A percentile compares a stretch with the other conserved stretches of the same genome.
These are phyloP conservation scores for Zaprionus taronus DNA, from an alignment of 1,140 invertebrate species.

Conservation along the genomic window DNA sequence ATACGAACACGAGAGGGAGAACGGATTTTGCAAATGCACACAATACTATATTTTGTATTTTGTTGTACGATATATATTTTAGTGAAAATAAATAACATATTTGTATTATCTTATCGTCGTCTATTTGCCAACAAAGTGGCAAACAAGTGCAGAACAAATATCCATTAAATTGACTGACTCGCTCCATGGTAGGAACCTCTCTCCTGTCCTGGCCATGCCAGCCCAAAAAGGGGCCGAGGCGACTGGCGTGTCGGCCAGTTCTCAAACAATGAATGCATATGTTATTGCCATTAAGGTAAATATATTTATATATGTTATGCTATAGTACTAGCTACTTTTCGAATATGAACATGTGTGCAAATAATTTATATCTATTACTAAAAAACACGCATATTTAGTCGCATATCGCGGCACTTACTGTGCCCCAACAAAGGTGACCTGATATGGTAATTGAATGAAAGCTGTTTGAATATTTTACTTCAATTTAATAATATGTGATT, in stretches of 20 bases:
- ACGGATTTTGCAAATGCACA: constrained; percentile 23
- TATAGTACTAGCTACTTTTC: constrained; percentile 45
- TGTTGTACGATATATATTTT: constrained; percentile 38
- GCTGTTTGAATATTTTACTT: neutral
- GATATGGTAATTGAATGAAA: constrained; percentile 37
- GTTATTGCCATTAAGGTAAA: constrained; percentile 63
- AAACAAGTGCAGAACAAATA: constrained; percentile 77
- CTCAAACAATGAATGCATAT: constrained; percentile 68
- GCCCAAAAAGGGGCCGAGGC: neutral
- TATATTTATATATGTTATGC: constrained; percentile 54
- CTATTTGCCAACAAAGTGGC: constrained; percentile 64
- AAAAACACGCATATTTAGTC: constrained; percentile 46
- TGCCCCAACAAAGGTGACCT: constrained; percentile 16
- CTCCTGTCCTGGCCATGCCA: neutral
- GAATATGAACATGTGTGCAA: constrained; percentile 80
- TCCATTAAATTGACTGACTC: constrained; percentile 26
- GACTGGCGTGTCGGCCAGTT: constrained; percentile 27
- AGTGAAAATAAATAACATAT: constrained; percentile 65
- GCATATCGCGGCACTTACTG: constrained; percentile 23
- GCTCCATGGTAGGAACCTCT: neutral
- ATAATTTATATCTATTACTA: constrained; percentile 67
- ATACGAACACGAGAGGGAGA: constrained; percentile 38
- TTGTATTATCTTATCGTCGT: constrained; percentile 73
- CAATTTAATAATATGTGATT: neutral
- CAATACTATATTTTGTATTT: constrained; percentile 48